Evolutionary conservation across 1,140 invertebrate genomes (phyloP), one percentile per base, ranked within the genome.

Genomic region (Drosophila kepulauana): DNA sequence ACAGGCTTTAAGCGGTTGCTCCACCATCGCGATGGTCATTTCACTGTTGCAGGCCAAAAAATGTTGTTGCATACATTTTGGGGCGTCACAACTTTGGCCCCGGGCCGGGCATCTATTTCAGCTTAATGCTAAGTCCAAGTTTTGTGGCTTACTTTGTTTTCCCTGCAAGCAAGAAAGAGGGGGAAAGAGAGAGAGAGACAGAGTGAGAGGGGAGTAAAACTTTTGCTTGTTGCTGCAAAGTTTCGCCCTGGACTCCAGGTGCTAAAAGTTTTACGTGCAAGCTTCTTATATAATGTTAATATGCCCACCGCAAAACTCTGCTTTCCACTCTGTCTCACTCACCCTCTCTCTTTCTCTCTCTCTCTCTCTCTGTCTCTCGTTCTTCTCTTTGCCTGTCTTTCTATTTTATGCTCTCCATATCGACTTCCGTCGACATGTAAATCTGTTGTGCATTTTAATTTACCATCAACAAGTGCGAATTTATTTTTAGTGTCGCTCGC

Each of bases 31-130:
- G 20, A 25, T 25, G 58, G 43, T 57, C 74, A 74, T 41, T 67
- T 71, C 20, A 13, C 35, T 43, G 28, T 15, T 38, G 38, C 49
- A 54, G 38, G 4, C 45, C 62, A 79, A 63, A 76, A 67, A 85
- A 78, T 62, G 81, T 56, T 62, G 81, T 56, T 80, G 81, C 77
- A 69, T 74, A 74, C 48, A 69, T 48, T 33, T 25, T 5, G 30
- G n/a, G 67, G 68, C 63, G 45, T 35, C 33, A 45, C 66, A 69
- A 30, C 20, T 43, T 57, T 20, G 15, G 1, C 16, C n/a, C n/a
- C 38, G 11, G 25, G 65, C 80, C 38, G 28, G 25, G 65, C 80
- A 67, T 79, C 76, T 69, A 80, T 77, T 84, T 80, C 72, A 72
- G 58, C 79, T 72, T 77, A 72, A 77, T 81, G 73, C 48, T 30